Conservation (phyloP, 2,797 vertebrate genomes). For the Synanceia verrucosa region DNA sequence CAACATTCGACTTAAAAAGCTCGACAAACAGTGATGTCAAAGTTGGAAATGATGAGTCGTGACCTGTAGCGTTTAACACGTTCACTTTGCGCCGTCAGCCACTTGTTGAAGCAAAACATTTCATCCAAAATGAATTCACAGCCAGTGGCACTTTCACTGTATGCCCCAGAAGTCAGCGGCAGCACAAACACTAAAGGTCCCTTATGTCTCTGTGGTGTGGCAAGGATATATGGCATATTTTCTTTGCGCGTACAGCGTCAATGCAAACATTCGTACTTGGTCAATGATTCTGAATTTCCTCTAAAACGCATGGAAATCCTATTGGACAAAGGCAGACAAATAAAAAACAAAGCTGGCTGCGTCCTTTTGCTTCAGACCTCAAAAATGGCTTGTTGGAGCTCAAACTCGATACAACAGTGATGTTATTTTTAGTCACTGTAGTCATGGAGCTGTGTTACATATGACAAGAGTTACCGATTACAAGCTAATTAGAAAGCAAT, state of each 20-base stretch:
- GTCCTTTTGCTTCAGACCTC: background rate
- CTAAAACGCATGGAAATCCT: background rate
- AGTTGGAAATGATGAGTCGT: background rate
- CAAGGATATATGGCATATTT: background rate
- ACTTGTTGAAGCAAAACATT: slow-evolving; percentile 4
- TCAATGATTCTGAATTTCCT: slow-evolving; percentile 17
- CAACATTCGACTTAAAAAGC: slow-evolving; percentile 6
- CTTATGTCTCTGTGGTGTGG: slow-evolving; percentile 11
- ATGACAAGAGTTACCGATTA: slow-evolving; percentile 9
- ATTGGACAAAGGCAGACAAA: background rate
- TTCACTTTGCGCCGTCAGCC: slow-evolving; percentile 1
- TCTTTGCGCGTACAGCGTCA: background rate
- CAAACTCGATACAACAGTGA: slow-evolving; percentile 1
- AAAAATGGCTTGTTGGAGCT: background rate
- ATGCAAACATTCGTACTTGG: slow-evolving; percentile 5
- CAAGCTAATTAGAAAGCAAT: no score
- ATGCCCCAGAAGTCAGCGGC: background rate
- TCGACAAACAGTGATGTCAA: slow-evolving; percentile 6
- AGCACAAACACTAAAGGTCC: slow-evolving; percentile 23
- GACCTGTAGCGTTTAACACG: background rate
- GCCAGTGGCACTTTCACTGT: slow-evolving; percentile 12
- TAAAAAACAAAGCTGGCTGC: background rate
- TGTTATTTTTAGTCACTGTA: background rate
- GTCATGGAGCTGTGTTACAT: slow-evolving; percentile 15
- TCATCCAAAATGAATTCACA: slow-evolving; percentile 6